Percentiles rank a stretch among this genome's conserved stretches.
These are phyloP conservation scores for Gortyna flavago DNA, from an alignment of 2,888 invertebrate genomes.

Conservation along the genomic window DNA sequence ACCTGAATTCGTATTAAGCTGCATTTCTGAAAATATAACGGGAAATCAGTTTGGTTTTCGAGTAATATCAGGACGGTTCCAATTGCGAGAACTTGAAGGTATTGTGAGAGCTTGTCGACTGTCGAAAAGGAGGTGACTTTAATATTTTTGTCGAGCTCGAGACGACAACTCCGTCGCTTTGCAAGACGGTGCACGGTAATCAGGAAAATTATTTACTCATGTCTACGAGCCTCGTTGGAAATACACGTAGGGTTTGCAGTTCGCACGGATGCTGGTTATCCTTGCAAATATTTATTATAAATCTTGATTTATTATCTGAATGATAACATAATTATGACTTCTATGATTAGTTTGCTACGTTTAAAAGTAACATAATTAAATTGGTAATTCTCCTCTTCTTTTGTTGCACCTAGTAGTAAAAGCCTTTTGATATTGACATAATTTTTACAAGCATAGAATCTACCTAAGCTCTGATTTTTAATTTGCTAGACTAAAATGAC, in stretches of 20 bases:
- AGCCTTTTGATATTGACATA: not conserved
- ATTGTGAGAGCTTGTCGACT: constrained; percentile 58
- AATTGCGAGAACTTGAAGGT: constrained; percentile 71
- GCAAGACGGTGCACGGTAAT: constrained; percentile 86
- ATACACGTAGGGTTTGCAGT: constrained; percentile 79
- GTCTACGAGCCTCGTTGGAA: constrained; percentile 82
- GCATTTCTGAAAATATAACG: constrained; percentile 78
- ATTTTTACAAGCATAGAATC: not conserved
- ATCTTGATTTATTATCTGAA: no score
- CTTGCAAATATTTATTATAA: not conserved
- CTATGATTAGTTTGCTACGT: no score
- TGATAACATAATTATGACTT: no score
- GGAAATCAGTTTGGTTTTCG: constrained; percentile 83
- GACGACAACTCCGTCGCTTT: constrained; percentile 73
- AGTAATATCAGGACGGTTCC: constrained; percentile 76
- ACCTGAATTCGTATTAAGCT: constrained; percentile 69
- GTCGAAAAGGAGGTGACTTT: constrained; percentile 72
- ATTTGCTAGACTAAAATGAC: not conserved
- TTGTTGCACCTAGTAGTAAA: not conserved
- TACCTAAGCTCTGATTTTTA: not conserved
- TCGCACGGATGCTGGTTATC: constrained; percentile 45
- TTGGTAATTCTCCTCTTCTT: no score
- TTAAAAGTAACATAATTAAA: not conserved
- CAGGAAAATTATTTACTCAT: constrained; percentile 90
- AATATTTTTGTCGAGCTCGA: constrained; percentile 85